Evolutionary conservation across 2,888 invertebrate species (phyloP).

Genomic region (Epistrophe grossulariae): DNA sequence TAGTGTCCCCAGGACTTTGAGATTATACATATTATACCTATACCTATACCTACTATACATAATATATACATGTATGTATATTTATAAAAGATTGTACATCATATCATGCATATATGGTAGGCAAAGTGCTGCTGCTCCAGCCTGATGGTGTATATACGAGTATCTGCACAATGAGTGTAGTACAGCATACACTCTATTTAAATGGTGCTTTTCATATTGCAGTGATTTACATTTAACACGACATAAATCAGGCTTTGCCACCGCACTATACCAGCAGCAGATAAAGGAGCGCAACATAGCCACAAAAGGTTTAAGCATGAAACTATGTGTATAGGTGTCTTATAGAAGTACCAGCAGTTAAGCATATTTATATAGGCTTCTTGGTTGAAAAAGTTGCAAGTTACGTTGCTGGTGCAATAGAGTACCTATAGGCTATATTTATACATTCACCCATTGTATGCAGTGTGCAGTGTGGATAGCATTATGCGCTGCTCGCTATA

Average conservation of each 20-base stretch:
- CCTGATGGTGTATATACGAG: conserved; percentile 31
- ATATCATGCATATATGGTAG: conserved; percentile 53
- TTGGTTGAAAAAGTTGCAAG: conserved; percentile 40
- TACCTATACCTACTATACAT: neutral
- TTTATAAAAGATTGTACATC: conserved; percentile 52
- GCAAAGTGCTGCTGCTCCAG: conserved; percentile 71
- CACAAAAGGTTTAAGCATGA: conserved; percentile 49
- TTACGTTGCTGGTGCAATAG: conserved; percentile 7
- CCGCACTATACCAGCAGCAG: conserved; percentile 72
- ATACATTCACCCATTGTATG: conserved; percentile 43
- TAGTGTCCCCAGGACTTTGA: conserved; percentile 64
- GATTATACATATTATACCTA: conserved; percentile 55
- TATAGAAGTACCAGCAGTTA: neutral
- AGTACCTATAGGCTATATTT: conserved; percentile 28
- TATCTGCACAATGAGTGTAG: conserved; percentile 43
- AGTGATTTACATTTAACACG: conserved; percentile 80
- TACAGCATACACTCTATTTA: conserved; percentile 69
- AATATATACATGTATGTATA: neutral
- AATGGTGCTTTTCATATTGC: conserved; percentile 78
- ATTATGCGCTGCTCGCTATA: conserved; percentile 2
- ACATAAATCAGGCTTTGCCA: conserved; percentile 79
- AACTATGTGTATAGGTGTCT: conserved; percentile 17
- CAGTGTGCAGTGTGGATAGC: conserved; percentile 18
- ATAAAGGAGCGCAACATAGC: conserved; percentile 37
- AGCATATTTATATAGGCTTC: conserved; percentile 62